These are phyloP conservation scores for Caenorhabditis sinica DNA, from an alignment of 2,888 invertebrate genomes.

Conservation along the genomic window DNA sequence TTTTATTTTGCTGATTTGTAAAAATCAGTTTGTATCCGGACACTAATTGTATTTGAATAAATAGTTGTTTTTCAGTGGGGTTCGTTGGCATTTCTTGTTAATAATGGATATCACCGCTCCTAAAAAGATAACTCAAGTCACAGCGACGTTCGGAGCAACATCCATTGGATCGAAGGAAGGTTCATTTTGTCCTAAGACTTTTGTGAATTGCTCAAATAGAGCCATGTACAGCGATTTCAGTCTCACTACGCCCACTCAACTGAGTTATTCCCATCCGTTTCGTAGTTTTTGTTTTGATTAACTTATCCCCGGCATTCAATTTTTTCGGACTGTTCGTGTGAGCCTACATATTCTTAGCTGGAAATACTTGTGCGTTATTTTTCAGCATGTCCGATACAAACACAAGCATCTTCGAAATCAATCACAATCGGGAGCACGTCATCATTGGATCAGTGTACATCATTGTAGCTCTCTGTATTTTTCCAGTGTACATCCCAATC, in stretches of 20 bases:
- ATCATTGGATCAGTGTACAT: conserved; percentile 26
- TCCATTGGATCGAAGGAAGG: neutral
- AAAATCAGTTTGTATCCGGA: neutral
- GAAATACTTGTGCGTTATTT: neutral
- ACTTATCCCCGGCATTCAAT: neutral
- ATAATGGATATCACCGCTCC: neutral
- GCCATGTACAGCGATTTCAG: too few species aligned
- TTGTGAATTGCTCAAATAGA: too few species aligned
- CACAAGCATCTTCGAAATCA: neutral
- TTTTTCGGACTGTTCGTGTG: neutral
- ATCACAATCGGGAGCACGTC: neutral
- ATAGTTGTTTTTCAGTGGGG: too few species aligned
- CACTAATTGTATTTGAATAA: neutral
- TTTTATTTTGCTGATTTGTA: neutral
- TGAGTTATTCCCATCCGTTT: too few species aligned
- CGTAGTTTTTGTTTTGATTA: too few species aligned
- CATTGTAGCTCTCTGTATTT: neutral
- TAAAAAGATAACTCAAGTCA: neutral
- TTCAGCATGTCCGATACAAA: neutral
- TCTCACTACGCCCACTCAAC: too few species aligned
- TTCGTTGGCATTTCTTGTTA: neutral
- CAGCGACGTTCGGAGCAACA: too few species aligned
- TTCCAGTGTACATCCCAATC: conserved; percentile 22
- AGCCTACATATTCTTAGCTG: neutral
- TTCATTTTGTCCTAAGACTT: neutral